A percentile compares a stretch with the other conserved stretches of the same genome.
phyloP scores from a whole-genome alignment of 1,140 invertebrate species.

The Philotrypesis tridentata region DNA sequence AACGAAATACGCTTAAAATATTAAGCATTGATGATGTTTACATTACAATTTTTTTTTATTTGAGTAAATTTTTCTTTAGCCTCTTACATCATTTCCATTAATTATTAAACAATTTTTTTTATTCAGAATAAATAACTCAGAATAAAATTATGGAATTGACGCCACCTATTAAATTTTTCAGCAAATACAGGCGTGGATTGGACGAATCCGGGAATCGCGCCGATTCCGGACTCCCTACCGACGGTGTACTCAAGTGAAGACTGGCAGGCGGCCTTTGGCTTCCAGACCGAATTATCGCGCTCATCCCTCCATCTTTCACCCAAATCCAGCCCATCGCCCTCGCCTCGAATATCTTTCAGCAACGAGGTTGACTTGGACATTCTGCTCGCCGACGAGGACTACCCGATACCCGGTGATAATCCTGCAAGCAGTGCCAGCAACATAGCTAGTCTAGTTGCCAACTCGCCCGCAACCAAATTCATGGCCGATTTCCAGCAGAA shows the following conservation, averaged over 20 bases:
- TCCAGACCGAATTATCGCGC: slow-evolving; percentile 67
- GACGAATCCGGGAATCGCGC: slow-evolving; percentile 71
- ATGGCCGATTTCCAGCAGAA: slow-evolving; percentile 73
- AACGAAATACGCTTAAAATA: not conserved
- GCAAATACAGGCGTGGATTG: slow-evolving; percentile 64
- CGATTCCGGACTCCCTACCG: slow-evolving; percentile 75
- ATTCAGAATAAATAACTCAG: no score
- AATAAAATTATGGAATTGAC: not conserved
- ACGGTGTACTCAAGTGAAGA: slow-evolving; percentile 75
- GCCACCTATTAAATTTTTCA: not conserved
- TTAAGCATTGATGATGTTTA: not conserved
- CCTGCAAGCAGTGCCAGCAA: slow-evolving; percentile 56
- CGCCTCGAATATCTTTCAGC: slow-evolving; percentile 64
- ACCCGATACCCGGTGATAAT: slow-evolving; percentile 58
- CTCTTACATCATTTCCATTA: not conserved
- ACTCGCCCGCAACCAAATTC: slow-evolving; percentile 70
- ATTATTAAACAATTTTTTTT: no score
- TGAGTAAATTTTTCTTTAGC: slow-evolving; percentile 13
- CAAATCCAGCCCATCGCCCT: slow-evolving; percentile 64
- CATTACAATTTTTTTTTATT: slow-evolving; percentile 11
- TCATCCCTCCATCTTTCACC: slow-evolving; percentile 60
- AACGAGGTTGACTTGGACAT: slow-evolving; percentile 65
- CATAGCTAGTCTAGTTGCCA: slow-evolving; percentile 61
- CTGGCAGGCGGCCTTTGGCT: slow-evolving; percentile 76
- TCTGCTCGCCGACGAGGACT: slow-evolving; percentile 67